Percentiles rank a stretch among this genome's conserved stretches.
Evolutionary conservation across 2,113 vertebrate genomes (phyloP).

Genomic region (Sitta europaea): DNA sequence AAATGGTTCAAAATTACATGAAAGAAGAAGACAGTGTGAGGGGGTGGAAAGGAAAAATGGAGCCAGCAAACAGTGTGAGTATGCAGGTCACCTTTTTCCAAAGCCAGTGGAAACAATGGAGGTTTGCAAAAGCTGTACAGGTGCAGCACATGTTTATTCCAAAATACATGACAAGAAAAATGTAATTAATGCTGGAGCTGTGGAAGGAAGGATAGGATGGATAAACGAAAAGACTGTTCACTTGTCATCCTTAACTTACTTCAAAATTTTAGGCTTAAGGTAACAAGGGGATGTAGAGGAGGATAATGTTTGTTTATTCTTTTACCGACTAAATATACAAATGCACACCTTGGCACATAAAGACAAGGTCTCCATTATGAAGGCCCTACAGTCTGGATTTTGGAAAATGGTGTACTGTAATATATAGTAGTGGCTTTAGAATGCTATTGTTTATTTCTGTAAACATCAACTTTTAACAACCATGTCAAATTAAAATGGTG

Average conservation of each 20-base stretch:
- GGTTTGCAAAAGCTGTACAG: not conserved
- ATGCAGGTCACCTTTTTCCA: not conserved
- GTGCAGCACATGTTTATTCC: not conserved
- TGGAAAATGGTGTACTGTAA: not conserved
- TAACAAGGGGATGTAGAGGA: not conserved
- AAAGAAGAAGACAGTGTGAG: not conserved
- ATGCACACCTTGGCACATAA: not conserved
- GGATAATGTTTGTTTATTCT: not conserved
- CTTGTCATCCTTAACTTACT: not conserved
- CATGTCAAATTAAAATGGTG: not conserved
- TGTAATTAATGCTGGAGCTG: not conserved
- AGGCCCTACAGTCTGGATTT: not conserved
- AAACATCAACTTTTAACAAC: not conserved
- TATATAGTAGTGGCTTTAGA: not conserved
- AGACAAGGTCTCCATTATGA: not conserved
- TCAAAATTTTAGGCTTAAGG: not conserved
- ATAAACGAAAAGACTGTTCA: not conserved
- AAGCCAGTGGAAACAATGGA: not conserved
- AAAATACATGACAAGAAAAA: not conserved
- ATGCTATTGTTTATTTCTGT: not conserved
- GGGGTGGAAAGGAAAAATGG: not conserved
- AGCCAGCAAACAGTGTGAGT: not conserved
- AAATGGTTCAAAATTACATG: not conserved
- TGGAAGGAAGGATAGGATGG: not conserved
- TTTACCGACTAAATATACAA: not conserved